Base-by-base conservation (phyloP, 2,888 invertebrate species). In the Pardosa pseudoannulata region DNA sequence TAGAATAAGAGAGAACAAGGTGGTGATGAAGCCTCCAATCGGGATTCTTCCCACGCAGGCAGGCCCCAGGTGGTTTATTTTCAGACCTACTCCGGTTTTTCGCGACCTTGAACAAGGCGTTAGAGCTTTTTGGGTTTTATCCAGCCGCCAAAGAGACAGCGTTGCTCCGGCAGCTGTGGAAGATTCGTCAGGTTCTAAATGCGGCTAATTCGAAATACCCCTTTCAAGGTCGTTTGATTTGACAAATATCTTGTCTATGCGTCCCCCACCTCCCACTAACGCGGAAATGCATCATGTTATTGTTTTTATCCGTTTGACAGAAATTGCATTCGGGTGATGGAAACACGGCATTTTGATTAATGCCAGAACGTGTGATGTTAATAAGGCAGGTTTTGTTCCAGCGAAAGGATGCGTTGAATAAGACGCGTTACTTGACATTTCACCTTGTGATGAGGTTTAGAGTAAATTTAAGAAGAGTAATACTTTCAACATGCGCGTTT, bases 161-260 rank as follows among this genome's bases (percentile, higher is more conserved):
- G 75, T 75, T 46, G 76, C 64, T 64, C 76, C 64, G 11, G 41
- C 81, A 70, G 68, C 81, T 81, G 81, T 41, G 27, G 36, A 28
- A 28, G 70, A 75, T 82, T 82, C 68, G 81, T 82, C 75, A 82
- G 68, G 6, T 5, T 31, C 75, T 75, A 82, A 82, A 75, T 29
- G 50, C 74, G 41, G 81, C 13, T 70, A 46, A 31, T 75, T 65
- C 29, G 23, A 28, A 46, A 70, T 32, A 16, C 67, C 7, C n/a
- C 68, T 46, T 64, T 72, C 67, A 74, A 79, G 79, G 79, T 65
- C 64, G 32, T 67, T 31, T 62, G 1, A n/a, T 6, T 19, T 19
- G 19, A 67, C 67, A 32, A 32, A 32, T 36, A n/a, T 67, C n/a
- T 67, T 70, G 41, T 41, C 41, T 23, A n/a, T 6, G 29, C 41